phyloP scores from a whole-genome alignment of 2,113 vertebrate species.

The Lagenorhynchus albirostris region DNA sequence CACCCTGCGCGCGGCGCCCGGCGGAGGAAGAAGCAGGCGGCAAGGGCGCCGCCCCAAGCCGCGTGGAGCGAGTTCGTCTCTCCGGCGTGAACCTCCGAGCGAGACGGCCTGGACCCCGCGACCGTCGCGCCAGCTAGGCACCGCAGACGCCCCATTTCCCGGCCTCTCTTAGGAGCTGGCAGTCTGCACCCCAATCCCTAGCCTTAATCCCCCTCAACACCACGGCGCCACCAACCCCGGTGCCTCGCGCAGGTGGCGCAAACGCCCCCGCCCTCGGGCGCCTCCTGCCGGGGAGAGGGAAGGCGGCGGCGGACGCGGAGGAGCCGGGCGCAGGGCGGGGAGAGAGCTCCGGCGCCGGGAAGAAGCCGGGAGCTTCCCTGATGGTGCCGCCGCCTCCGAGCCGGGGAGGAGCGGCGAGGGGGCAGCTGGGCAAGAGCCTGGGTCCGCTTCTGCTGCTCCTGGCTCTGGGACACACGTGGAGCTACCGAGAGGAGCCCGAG shows the following conservation, averaged over 20 bases:
- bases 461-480: slow-evolving; percentile 88
- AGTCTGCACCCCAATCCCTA: background rate
- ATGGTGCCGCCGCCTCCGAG: slow-evolving; percentile 69
- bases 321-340: background rate
- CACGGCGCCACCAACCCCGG: fast-evolving
- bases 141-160: background rate
- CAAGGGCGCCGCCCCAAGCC: background rate
- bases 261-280: slow-evolving; percentile 38
- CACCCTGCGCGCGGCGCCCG: background rate
- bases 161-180: background rate
- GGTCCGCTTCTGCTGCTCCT: slow-evolving; percentile 82
- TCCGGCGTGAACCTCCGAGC: background rate
- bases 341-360: slow-evolving; percentile 5
- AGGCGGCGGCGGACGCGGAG: background rate
- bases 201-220: fast-evolving
- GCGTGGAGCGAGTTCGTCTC: background rate
- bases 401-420: slow-evolving; percentile 69
- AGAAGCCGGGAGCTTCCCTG: slow-evolving; percentile 53
- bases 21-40: background rate
- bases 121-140: fast-evolving
- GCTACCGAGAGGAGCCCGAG: slow-evolving; percentile 88
- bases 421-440: slow-evolving; percentile 78
- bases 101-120: background rate
- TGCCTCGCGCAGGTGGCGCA: slow-evolving; percentile 56
- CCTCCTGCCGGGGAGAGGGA: slow-evolving; percentile 52